Percentiles rank a stretch among this genome's conserved stretches.
phyloP scores from a whole-genome alignment of 2,113 vertebrate species.

The Camelus dromedarius region DNA sequence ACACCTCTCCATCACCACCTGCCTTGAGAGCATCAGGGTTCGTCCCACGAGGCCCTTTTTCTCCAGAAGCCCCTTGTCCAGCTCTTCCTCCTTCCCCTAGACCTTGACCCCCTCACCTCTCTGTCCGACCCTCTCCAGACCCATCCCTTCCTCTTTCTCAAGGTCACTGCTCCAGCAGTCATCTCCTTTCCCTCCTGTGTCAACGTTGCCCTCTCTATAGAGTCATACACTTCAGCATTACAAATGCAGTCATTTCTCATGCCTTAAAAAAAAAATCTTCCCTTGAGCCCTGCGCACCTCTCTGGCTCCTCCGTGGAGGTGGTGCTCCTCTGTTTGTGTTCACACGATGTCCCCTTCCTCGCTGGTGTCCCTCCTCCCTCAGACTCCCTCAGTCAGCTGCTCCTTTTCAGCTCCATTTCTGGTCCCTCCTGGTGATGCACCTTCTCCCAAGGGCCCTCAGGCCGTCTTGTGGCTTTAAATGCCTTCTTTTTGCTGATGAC shows the following conservation, averaged over 20 bases:
- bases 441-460: background rate
- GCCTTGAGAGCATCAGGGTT: background rate
- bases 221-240: background rate
- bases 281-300: background rate
- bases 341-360: background rate
- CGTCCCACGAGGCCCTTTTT: background rate
- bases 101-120: too few relatives aligned
- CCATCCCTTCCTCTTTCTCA: background rate
- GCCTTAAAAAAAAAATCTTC: background rate
- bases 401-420: background rate
- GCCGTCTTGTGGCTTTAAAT: background rate
- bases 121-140: background rate
- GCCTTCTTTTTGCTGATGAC: background rate
- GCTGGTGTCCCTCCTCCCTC: background rate
- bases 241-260: background rate
- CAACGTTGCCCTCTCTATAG: background rate
- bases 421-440: accelerated
- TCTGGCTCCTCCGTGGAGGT: background rate
- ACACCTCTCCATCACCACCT: background rate
- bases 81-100: too few relatives aligned
- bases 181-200: background rate
- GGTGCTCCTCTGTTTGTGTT: background rate
- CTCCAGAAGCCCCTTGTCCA: background rate
- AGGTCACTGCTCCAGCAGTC: accelerated
- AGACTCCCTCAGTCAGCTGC: too few relatives aligned